Evolutionary conservation across 1,140 invertebrate species (phyloP).

Genomic region (Leptinotarsa defecta): DNA sequence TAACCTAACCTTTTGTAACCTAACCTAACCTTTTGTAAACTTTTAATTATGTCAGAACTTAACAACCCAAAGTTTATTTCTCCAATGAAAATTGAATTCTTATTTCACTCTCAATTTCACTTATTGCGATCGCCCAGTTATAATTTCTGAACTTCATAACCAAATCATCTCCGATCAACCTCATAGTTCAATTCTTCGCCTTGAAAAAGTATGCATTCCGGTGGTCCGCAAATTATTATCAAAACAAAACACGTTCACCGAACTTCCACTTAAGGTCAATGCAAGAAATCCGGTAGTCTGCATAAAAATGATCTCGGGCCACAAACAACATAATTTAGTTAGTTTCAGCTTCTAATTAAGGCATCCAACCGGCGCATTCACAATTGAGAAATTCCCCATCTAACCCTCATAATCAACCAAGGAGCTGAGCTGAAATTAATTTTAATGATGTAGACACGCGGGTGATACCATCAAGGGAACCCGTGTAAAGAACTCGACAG

Average conservation of each 20-base stretch:
- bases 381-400: not conserved
- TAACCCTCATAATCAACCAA: conserved; percentile 1
- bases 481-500: no score
- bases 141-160: no score
- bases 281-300: not conserved
- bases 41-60: no score
- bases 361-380: not conserved
- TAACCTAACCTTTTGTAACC: no score
- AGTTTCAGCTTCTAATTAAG: conserved; percentile 2
- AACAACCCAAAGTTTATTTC: no score
- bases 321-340: not conserved
- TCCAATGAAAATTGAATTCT: no score
- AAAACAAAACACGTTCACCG: not conserved
- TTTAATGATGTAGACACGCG: not conserved
- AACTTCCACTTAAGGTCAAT: not conserved
- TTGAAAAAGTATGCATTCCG: not conserved
- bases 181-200: no score
- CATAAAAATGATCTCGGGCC: not conserved
- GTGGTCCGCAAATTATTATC: not conserved
- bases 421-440: not conserved
- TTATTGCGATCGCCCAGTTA: no score
- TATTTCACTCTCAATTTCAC: no score
- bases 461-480: no score
- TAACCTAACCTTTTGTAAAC: no score
- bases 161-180: no score